Evolutionary conservation across 2,113 vertebrate species (phyloP), one percentile per base, ranked within the genome.

Genomic region (Hemiprocne comata): DNA sequence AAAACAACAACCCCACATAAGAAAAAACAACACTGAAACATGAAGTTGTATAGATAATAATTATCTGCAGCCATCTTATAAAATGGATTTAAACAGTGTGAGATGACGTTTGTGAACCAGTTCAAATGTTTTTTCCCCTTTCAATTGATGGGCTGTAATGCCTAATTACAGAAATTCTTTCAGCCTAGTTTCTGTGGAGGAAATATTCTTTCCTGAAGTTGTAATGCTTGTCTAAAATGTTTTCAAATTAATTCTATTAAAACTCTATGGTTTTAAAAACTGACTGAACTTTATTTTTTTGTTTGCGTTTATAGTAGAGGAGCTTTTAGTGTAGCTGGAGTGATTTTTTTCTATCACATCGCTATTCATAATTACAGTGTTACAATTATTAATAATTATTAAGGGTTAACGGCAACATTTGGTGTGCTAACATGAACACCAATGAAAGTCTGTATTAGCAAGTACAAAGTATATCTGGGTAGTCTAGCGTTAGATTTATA

Each of bases 381-480:
- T 86, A 65, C 3, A 64, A 3, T 74, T 66, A 17, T 42, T 34
- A 36, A 29, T 42, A 44, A 24, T 64, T 78, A 17, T 17, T 31
- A 26, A 13, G 14, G 9, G 11, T 33, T 77, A 48, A n/a, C 17
- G 50, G 36, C 48, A 36, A 0, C 61, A 38, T 79, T 93, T 44
- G 0, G 1, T 1, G 1, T 79, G 9, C 24, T 55, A 38, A 46
- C 6, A 13, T 51, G 26, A 65, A 13, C 19, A 38, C 20, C 2
- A 46, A n/a, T 36, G 23, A 5, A 66, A 11, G 4, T 73, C 36
- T 70, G 13, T 60, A 72, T 9, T 33, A 71, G n/a, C 13, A 66
- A 73, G 85, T 24, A 50, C 2, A 20, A 42, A 66, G 36, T 57
- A 3, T 72, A 17, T 61, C 92, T 83, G 19, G 34, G 4, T 76